A percentile compares a stretch with the other conserved stretches of the same genome.
phyloP scores from a whole-genome alignment of 2,888 invertebrate genomes.

The Uloborus plumipes region DNA sequence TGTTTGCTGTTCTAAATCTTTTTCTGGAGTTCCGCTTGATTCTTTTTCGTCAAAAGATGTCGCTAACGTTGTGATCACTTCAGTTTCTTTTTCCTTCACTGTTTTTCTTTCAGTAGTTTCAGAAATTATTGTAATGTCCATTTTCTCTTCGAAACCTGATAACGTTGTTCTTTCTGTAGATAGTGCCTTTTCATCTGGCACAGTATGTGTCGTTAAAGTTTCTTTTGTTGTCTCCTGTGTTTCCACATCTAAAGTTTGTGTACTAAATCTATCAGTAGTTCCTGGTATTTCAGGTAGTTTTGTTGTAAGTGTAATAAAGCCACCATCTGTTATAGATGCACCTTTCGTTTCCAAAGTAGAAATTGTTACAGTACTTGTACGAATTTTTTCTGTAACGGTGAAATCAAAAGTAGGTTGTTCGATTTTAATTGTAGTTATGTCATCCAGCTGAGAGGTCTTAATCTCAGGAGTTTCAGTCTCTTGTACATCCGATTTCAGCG shows the following conservation, averaged over 20 bases:
- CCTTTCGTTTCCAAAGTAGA: not conserved
- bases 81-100: constrained; percentile 1
- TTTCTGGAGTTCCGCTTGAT: not conserved
- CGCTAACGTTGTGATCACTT: not conserved
- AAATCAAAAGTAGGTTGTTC: not conserved
- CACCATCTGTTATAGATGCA: not conserved
- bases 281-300: not conserved
- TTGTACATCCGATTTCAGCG: not conserved
- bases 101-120: not conserved
- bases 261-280: not conserved
- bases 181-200: not conserved
- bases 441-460: not conserved
- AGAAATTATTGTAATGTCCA: constrained; percentile 4
- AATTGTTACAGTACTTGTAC: not conserved
- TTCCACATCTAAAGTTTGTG: not conserved
- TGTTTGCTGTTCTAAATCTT: not conserved
- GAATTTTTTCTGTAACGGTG: constrained; percentile 27
- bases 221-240: not conserved
- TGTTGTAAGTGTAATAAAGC: not conserved
- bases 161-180: not conserved
- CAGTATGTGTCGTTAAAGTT: not conserved
- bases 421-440: not conserved
- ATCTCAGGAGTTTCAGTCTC: not conserved
- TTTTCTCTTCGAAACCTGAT: not conserved
- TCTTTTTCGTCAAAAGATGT: not conserved